These are phyloP conservation scores for Pseudopodoces humilis DNA, from an alignment of 2,113 vertebrate species.

Conservation along the genomic window DNA sequence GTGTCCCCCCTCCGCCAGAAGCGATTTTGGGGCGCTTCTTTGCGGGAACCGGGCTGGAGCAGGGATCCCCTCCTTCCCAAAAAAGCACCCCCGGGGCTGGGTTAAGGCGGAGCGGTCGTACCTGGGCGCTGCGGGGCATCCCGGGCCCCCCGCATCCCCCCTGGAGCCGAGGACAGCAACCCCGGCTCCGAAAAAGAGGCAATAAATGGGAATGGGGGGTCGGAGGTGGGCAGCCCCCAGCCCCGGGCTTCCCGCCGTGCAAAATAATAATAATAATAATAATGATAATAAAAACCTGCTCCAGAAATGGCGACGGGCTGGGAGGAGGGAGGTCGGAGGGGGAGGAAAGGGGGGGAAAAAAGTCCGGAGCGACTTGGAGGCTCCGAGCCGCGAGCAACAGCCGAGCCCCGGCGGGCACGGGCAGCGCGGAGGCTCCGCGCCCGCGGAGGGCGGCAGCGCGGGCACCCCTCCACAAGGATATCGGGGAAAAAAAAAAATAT, in stretches of 20 bases:
- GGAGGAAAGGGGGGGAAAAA: not conserved
- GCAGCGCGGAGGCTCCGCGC: not conserved
- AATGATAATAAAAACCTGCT: not conserved
- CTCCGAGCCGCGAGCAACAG: conserved; percentile 66
- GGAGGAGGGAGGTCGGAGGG: not conserved
- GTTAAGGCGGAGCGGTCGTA: not conserved
- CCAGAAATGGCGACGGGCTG: conserved; percentile 71
- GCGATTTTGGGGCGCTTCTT: not conserved
- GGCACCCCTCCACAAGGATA: not conserved
- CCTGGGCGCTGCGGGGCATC: conserved; percentile 60
- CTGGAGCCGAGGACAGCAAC: not conserved
- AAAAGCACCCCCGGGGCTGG: not conserved
- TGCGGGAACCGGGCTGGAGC: not conserved
- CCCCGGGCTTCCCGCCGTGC: not conserved
- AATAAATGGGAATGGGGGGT: not conserved
- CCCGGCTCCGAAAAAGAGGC: not conserved
- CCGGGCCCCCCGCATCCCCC: not conserved
- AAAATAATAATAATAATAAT: not conserved
- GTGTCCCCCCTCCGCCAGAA: not conserved
- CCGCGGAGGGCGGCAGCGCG: not conserved
- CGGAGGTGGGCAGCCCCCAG: not conserved
- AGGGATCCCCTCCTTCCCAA: not conserved
- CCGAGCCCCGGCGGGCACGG: conserved; percentile 45
- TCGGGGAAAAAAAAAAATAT: not conserved
- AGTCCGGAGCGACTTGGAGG: conserved; percentile 37